Evolutionary conservation across 2,888 invertebrate genomes (phyloP).

Genomic region (Ommatoiulus sabulosus): DNA sequence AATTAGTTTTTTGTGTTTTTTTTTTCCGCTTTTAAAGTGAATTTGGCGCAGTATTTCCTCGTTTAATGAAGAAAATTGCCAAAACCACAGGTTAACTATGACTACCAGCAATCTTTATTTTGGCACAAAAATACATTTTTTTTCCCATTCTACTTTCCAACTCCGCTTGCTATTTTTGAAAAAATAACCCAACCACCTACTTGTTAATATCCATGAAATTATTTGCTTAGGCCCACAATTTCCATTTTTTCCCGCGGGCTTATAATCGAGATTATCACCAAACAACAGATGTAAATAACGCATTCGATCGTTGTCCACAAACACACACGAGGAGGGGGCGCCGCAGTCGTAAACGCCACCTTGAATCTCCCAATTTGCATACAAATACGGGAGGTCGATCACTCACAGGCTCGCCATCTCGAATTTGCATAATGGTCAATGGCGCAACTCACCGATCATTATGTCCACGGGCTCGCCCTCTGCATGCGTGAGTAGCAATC

Average conservation of each 20-base stretch:
- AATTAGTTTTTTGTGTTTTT: no score
- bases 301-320: constrained; percentile 8
- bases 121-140: not conserved
- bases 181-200: not conserved
- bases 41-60: no score
- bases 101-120: not conserved
- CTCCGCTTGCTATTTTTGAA: not conserved
- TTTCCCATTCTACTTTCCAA: not conserved
- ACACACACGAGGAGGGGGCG: not conserved
- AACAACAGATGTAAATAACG: constrained; percentile 23
- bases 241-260: not conserved
- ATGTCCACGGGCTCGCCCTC: not conserved
- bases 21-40: no score
- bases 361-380: not conserved
- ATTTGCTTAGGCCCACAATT: not conserved
- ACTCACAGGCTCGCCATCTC: not conserved
- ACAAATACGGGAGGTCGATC: not conserved
- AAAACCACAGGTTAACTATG: no score
- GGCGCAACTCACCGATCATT: constrained; percentile 4
- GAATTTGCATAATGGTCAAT: constrained; percentile 21
- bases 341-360: not conserved
- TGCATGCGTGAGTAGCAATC: no score
- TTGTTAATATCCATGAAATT: not conserved
- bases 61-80: no score
- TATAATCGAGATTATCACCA: not conserved